These are phyloP conservation scores for Euplexia lucipara DNA, from an alignment of 2,888 invertebrate species.

Conservation along the genomic window DNA sequence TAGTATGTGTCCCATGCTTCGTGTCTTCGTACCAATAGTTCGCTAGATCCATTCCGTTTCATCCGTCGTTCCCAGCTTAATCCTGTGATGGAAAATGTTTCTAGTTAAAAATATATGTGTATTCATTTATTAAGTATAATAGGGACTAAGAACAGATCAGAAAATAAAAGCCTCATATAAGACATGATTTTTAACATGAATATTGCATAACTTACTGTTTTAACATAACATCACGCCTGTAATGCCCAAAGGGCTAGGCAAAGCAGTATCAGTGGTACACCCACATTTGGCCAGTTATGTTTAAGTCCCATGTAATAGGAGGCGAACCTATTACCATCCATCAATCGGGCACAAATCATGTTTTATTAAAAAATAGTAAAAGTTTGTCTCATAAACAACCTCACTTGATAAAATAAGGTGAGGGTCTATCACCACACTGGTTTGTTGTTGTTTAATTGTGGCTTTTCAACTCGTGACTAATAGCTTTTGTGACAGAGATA, in stretches of 20 bases:
- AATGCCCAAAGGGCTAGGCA: too few relatives aligned
- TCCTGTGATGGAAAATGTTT: slow-evolving; percentile 43
- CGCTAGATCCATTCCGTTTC: slow-evolving; percentile 39
- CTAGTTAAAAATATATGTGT: slow-evolving; percentile 32
- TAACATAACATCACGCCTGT: too few relatives aligned
- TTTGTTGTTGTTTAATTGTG: slow-evolving; percentile 21
- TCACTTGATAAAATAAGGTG: neutral
- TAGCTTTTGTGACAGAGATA: slow-evolving; percentile 20
- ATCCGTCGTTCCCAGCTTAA: slow-evolving; percentile 50
- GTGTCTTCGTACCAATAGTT: slow-evolving; percentile 52
- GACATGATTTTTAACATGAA: neutral
- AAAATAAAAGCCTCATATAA: neutral
- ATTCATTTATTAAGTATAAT: slow-evolving; percentile 29
- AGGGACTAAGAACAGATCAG: neutral
- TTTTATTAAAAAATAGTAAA: slow-evolving; percentile 3
- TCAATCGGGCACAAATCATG: too few relatives aligned
- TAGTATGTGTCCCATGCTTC: slow-evolving; percentile 58
- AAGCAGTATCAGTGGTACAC: too few relatives aligned
- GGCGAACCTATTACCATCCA: too few relatives aligned
- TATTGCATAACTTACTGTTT: neutral
- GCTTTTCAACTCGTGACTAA: neutral
- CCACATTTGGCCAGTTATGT: too few relatives aligned
- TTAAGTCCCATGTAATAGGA: too few relatives aligned
- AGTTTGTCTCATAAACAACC: neutral
- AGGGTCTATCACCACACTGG: neutral